Conservation (phyloP, 2,888 invertebrate species). For the Polia nebulosa region DNA sequence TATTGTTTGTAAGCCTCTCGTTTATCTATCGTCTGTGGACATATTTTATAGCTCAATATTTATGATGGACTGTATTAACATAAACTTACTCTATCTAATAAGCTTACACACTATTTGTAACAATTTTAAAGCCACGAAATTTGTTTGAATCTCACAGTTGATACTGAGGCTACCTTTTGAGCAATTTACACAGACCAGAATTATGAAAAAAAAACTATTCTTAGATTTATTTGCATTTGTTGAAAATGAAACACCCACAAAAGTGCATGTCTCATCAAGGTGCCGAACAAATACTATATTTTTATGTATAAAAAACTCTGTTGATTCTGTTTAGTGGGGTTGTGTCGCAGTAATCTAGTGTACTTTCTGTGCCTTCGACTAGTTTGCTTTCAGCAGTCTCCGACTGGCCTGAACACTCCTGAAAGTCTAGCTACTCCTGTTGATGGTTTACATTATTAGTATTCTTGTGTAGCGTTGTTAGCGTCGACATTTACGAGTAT, state of each 20-base stretch:
- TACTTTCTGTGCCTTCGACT: constrained; percentile 86
- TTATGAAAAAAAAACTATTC: constrained; percentile 37
- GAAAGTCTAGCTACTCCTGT: constrained; percentile 75
- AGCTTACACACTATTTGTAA: constrained; percentile 56
- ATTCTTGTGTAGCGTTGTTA: constrained; percentile 62
- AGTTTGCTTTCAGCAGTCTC: constrained; percentile 82
- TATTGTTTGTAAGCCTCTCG: constrained; percentile 71
- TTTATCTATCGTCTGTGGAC: constrained; percentile 62
- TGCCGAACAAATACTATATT: constrained; percentile 70
- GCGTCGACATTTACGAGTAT: constrained; percentile 58
- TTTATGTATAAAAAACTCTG: constrained; percentile 57
- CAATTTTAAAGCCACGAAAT: constrained; percentile 48
- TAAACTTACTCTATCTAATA: constrained; percentile 53
- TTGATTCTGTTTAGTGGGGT: constrained; percentile 75
- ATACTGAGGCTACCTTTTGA: constrained; percentile 59
- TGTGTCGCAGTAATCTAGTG: constrained; percentile 82
- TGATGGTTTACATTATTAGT: constrained; percentile 68
- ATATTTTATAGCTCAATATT: constrained; percentile 72
- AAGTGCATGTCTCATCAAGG: constrained; percentile 57
- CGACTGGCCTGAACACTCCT: constrained; percentile 67
- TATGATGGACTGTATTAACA: constrained; percentile 62
- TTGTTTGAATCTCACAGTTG: constrained; percentile 71
- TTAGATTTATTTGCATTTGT: constrained; percentile 57
- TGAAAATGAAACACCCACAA: constrained; percentile 37
- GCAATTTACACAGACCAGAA: constrained; percentile 47